phyloP scores from a whole-genome alignment of 1,140 invertebrate species.

The Pachyrhynchus sulphureomaculatus region DNA sequence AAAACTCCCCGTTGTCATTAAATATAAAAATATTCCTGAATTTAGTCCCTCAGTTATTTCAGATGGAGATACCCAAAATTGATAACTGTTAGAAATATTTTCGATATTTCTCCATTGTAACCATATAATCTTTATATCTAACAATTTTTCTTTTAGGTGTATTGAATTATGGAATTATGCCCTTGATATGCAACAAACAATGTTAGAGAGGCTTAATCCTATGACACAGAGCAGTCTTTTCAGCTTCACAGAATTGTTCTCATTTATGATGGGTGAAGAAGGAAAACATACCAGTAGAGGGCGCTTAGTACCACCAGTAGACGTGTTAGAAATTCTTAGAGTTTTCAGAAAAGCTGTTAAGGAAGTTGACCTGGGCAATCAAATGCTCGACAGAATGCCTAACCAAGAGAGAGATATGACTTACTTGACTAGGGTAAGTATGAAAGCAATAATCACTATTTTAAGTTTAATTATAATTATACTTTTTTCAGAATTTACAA shows the following conservation, averaged over 20 bases:
- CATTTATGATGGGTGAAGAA: slow-evolving; percentile 86
- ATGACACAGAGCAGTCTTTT: slow-evolving; percentile 92
- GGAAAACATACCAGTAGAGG: slow-evolving; percentile 67
- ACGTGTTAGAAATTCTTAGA: slow-evolving; percentile 76
- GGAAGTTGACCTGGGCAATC: slow-evolving; percentile 62
- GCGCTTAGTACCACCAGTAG: slow-evolving; percentile 74
- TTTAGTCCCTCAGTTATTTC: too few species aligned
- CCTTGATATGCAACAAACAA: slow-evolving; percentile 93
- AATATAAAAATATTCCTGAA: too few species aligned
- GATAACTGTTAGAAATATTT: too few species aligned
- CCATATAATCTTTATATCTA: too few species aligned
- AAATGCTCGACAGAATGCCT: slow-evolving; percentile 57
- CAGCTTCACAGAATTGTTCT: slow-evolving; percentile 93
- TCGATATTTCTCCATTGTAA: too few species aligned
- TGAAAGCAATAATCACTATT: too few species aligned
- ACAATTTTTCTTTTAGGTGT: slow-evolving; percentile 61
- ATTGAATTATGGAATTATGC: slow-evolving; percentile 95
- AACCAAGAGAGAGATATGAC: slow-evolving; percentile 70
- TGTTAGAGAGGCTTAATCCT: slow-evolving; percentile 88
- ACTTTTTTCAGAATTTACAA: too few species aligned
- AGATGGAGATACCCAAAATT: too few species aligned
- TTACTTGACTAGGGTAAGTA: slow-evolving; percentile 66
- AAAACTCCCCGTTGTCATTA: too few species aligned
- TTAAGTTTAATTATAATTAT: too few species aligned
- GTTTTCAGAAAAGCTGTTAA: slow-evolving; percentile 79